Conservation (phyloP, 1,140 invertebrate species). For the Pteromalus puparum region DNA sequence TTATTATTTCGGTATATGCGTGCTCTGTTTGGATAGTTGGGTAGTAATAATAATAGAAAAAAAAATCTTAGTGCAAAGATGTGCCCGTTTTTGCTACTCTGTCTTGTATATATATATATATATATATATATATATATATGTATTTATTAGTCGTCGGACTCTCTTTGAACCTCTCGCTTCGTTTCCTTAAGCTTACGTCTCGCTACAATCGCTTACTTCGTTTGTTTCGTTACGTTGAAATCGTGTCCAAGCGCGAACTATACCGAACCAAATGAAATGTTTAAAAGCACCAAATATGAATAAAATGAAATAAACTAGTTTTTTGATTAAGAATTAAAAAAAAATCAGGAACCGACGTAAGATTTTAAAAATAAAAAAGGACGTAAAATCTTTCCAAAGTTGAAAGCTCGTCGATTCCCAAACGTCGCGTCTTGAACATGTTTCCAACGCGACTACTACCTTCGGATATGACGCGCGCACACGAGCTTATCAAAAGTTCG, state of each 20-base stretch:
- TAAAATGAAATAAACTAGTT: neutral
- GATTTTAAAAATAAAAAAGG: neutral
- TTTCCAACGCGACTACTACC: neutral
- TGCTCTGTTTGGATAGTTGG: constrained; percentile 59
- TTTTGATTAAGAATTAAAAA: neutral
- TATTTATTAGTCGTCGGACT: constrained; percentile 24
- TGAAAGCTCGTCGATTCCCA: neutral
- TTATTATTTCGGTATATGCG: constrained; percentile 62
- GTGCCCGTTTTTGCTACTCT: constrained; percentile 59
- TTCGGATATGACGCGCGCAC: constrained; percentile 17
- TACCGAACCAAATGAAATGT: too few relatives aligned
- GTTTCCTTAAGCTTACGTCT: neutral
- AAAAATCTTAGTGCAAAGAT: constrained; percentile 64
- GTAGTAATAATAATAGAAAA: constrained; percentile 57
- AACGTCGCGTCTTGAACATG: neutral
- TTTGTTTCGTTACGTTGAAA: neutral
- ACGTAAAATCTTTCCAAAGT: neutral
- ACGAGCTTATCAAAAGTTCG: neutral
- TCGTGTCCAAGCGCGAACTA: neutral
- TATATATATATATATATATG: neutral
- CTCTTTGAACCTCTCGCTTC: constrained; percentile 20
- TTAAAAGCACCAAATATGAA: too few relatives aligned
- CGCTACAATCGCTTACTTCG: neutral
- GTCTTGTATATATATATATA: constrained; percentile 9
- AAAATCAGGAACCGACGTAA: neutral